Base-by-base conservation (phyloP, 2,113 vertebrate genomes). In the Abramis brama region DNA sequence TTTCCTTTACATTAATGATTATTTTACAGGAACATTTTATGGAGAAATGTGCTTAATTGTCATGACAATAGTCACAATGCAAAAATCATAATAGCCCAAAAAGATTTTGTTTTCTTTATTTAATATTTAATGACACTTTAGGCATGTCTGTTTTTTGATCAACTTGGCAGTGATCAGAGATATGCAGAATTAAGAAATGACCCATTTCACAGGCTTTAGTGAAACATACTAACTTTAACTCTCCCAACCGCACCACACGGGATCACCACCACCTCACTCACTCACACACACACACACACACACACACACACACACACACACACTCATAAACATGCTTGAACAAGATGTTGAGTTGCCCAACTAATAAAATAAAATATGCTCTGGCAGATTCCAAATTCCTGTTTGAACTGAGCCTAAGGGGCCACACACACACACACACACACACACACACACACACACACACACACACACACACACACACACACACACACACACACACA, bases 321-420 rank as follows among this genome's bases (percentile, higher is more conserved):
- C 79, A 52, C 88, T 74, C 77, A 45, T 6, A 6, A 92, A 92
- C 94, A 91, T 93, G 94, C 93, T 90, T 82, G 87, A 85, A 95
- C 94, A 95, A 91, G 94, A 94, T 90, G 89, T 86, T 77, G 84
- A 89, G 94, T 91, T 93, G 92, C 92, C 89, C 92, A 90, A 89
- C 92, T 91, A 93, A 94, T 94, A 93, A 92, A 95, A 93, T 93
- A 94, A 94, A 93, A 90, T 93, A 74, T 94, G 93, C 91, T 92
- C 76, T 90, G 87, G 90, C 93, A 93, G 93, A 94, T 94, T 94
- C 93, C 91, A 91, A 93, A 95, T 95, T 93, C 94, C 92, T 93
- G 91, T 30, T 81, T 74, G 30, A 59, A 81, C 30, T 23, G 52
- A 81, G 83, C 83, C 87, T 82, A 60, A 66, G 81, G 87, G 25